These are phyloP conservation scores for Dinomys branickii DNA, from an alignment of 2,113 vertebrate genomes.

Conservation along the genomic window DNA sequence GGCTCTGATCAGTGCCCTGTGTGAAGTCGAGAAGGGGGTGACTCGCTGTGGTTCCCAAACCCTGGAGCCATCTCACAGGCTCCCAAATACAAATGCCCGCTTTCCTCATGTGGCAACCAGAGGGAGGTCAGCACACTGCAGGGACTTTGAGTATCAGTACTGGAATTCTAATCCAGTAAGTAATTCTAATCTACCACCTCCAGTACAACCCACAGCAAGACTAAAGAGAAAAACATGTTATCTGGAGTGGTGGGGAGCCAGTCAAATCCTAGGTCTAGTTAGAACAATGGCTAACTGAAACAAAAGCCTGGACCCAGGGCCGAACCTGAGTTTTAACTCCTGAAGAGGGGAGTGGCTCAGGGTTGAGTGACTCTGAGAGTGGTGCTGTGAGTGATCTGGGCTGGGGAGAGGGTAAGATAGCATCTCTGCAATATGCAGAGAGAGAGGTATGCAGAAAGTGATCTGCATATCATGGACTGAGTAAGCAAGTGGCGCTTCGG, in stretches of 20 bases:
- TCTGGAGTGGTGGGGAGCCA: not conserved
- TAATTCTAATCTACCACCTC: not conserved
- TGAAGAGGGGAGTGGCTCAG: not conserved
- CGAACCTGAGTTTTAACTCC: too few species aligned
- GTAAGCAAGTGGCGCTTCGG: not conserved
- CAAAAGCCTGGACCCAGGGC: not conserved
- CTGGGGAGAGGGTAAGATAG: not conserved
- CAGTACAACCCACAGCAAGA: not conserved
- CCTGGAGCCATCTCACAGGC: not conserved
- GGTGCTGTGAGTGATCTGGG: not conserved
- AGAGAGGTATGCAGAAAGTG: not conserved
- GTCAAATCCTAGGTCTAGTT: not conserved
- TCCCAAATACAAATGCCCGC: not conserved
- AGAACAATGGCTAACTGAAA: not conserved
- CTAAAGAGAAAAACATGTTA: not conserved
- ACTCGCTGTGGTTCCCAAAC: accelerated
- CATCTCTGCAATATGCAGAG: not conserved
- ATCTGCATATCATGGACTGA: not conserved
- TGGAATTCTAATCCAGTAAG: not conserved
- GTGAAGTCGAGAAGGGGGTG: not conserved
- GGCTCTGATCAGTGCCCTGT: not conserved
- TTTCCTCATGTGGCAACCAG: not conserved
- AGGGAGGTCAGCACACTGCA: not conserved
- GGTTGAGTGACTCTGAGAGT: not conserved
- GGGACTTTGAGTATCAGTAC: not conserved